Evolutionary conservation across 1,140 invertebrate genomes (phyloP).

Genomic region (Papilio machaon): DNA sequence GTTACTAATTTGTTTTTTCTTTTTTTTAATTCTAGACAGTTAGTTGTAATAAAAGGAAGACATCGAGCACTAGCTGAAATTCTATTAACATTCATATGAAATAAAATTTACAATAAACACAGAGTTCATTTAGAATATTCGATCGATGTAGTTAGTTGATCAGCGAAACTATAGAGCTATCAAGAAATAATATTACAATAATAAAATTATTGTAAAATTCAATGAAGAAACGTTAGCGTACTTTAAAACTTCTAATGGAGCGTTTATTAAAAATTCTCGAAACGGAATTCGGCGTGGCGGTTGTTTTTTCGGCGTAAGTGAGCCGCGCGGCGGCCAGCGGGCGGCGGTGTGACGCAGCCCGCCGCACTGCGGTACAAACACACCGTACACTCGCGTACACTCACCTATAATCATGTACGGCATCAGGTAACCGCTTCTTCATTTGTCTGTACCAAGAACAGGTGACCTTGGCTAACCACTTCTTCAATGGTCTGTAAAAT

Average conservation of each 20-base stretch:
- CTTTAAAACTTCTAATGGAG: not conserved
- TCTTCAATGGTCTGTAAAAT: too few species aligned
- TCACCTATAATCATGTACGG: not conserved
- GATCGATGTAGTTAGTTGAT: too few species aligned
- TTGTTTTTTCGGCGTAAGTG: conserved; percentile 7
- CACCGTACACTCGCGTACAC: not conserved
- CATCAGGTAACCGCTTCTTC: not conserved
- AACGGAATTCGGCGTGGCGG: not conserved
- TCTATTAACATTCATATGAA: too few species aligned
- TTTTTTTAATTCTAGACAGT: too few species aligned
- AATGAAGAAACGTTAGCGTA: not conserved
- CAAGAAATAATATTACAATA: not conserved
- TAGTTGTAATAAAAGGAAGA: too few species aligned
- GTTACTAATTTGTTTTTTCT: too few species aligned
- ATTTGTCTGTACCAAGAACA: not conserved
- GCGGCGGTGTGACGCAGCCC: conserved; percentile 54
- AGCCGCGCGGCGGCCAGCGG: not conserved
- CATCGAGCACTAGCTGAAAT: too few species aligned
- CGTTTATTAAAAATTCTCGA: not conserved
- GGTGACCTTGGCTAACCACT: not conserved
- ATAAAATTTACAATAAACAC: too few species aligned
- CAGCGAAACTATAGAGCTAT: not conserved
- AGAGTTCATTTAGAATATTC: too few species aligned
- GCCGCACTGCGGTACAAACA: conserved; percentile 63
- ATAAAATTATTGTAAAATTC: not conserved